These are phyloP conservation scores for Ascidia mentula DNA, from an alignment of 23 tunicate genomes.

Conservation along the genomic window DNA sequence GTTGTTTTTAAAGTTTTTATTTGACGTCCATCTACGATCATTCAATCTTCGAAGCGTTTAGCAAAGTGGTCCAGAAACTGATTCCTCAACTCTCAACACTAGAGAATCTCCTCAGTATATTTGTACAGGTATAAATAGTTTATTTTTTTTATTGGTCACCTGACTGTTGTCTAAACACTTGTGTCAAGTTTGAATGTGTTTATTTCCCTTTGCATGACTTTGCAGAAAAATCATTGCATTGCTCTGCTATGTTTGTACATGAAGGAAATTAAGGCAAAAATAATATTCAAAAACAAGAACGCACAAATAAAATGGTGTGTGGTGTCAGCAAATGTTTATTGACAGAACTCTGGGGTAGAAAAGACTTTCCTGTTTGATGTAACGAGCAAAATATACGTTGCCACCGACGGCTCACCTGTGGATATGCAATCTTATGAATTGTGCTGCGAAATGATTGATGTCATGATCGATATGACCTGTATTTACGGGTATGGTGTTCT, in stretches of 20 bases:
- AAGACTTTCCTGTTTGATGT: constrained; percentile 89
- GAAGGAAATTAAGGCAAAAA: not conserved
- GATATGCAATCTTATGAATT: constrained; percentile 97
- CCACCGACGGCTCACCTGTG: constrained; percentile 91
- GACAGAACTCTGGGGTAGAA: constrained; percentile 83
- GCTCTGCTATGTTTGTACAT: too few relatives aligned
- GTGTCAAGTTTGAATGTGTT: not conserved
- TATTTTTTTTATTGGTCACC: not conserved
- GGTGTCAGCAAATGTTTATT: not conserved
- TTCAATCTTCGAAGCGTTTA: constrained; percentile 95
- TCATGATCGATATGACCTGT: constrained; percentile 87
- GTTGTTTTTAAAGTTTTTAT: constrained; percentile 66
- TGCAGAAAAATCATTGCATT: too few relatives aligned
- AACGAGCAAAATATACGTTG: constrained; percentile 90
- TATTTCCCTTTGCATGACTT: not conserved
- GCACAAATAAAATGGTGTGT: not conserved
- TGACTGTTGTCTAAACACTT: not conserved
- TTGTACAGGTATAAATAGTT: constrained; percentile 56
- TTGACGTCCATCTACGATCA: constrained; percentile 94
- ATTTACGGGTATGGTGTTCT: constrained; percentile 69
- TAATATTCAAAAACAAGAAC: too few relatives aligned
- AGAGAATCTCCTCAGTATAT: constrained; percentile 82
- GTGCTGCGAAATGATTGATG: constrained; percentile 97
- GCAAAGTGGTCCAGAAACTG: constrained; percentile 93
- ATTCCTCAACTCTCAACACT: constrained; percentile 90